Evolutionary conservation across 1,140 invertebrate species (phyloP), one percentile per base, ranked within the genome.

Genomic region (Temnothorax curvispinosus): DNA sequence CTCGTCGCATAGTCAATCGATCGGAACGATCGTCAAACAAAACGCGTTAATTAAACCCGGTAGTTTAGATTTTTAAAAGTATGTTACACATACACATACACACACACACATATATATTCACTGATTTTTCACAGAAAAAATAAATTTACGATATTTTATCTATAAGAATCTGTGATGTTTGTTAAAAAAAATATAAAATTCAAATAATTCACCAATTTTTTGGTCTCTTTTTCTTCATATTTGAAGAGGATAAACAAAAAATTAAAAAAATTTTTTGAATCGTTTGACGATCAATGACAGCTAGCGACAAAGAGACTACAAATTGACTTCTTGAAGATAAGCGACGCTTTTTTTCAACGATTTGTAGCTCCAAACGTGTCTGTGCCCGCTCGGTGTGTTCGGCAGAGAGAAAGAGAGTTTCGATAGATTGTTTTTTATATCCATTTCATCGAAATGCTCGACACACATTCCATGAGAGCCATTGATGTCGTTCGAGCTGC

Each of bases 361-460:
- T 84, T 60, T 84, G 56, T 74, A 35, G 32, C 56, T 84, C 27
- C 54, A 50, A 88, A 72, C 44, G 65, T 35, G 41, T 72, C 62
- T 67, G 65, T 54, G 56, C 15, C 32, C 32, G 15, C 27, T 88
- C 41, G 38, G 50, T 38, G 47, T 65, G 50, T 60, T 50, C 52
- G 50, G 60, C 52, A n/a, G 18, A 54, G 18, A n/a, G 47, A 50
- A 3, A 54, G 15, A 54, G 52, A 54, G 4, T 54, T n/a, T 81
- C 56, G 75, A 72, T 58, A 67, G 64, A 84, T 90, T 87, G 88
- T 89, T 89, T 90, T 90, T 90, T 90, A 90, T 89, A 81, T 89
- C 78, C 81, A 65, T 78, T 67, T 71, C 65, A 81, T 87, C 77
- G 85, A 75, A 87, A 80, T 71, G 65, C 77, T 72, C 18, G 85